These are phyloP conservation scores for Gasterosteus aculeatus DNA, from an alignment of 2,113 vertebrate genomes.

Conservation along the genomic window DNA sequence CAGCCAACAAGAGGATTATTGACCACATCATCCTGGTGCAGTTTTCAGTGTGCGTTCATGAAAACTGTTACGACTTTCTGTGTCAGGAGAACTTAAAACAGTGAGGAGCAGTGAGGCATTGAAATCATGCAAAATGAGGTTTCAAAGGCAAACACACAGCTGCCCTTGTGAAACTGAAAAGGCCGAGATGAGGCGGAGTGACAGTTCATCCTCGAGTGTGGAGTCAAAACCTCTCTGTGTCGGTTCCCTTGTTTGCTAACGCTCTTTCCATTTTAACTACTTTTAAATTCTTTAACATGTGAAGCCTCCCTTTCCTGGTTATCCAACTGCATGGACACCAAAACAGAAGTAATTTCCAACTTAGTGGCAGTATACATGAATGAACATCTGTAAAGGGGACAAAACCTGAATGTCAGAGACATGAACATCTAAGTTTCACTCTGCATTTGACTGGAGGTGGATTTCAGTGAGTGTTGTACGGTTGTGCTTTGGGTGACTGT, in stretches of 20 bases:
- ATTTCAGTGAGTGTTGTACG: background rate
- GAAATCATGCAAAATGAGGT: constrained; percentile 5
- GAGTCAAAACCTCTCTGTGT: background rate
- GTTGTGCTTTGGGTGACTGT: background rate
- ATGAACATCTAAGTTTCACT: constrained; percentile 10
- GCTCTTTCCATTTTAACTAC: too few relatives aligned
- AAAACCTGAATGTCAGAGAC: background rate
- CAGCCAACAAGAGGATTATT: constrained; percentile 32
- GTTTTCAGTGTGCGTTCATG: constrained; percentile 17
- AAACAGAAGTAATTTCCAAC: too few relatives aligned
- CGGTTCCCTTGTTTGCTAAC: background rate
- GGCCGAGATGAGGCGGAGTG: background rate
- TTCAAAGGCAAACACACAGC: constrained; percentile 10
- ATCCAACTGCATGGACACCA: background rate
- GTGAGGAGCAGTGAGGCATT: constrained; percentile 4
- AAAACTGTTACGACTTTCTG: constrained; percentile 15
- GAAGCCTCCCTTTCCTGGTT: background rate
- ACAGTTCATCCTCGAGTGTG: background rate
- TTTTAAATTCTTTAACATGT: background rate
- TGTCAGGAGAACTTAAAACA: background rate
- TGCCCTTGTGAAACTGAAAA: constrained; percentile 10
- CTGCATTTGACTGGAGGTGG: background rate
- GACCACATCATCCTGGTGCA: constrained; percentile 39
- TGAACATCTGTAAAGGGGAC: constrained; percentile 4
- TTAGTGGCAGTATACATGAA: background rate